Evolutionary conservation across 2,888 invertebrate species (phyloP).

Genomic region (Herminia tarsipennalis): DNA sequence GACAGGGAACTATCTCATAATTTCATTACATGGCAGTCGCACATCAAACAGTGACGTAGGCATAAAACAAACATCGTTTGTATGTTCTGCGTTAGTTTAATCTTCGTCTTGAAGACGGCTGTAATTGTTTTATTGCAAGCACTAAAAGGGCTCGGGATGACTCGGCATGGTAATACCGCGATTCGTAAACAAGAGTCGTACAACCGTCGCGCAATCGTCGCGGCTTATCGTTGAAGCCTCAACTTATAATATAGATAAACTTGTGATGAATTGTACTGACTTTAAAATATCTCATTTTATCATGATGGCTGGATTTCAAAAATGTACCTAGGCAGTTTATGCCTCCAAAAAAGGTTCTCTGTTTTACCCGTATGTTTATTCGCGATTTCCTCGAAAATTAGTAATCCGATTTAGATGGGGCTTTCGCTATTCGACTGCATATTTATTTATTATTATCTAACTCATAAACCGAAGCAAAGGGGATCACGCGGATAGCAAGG

Average conservation of each 20-base stretch:
- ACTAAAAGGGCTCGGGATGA: slow-evolving; percentile 42
- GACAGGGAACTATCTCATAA: slow-evolving; percentile 15
- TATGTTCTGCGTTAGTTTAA: slow-evolving; percentile 25
- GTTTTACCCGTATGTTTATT: no score
- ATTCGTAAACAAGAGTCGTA: slow-evolving; percentile 60
- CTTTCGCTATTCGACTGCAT: no score
- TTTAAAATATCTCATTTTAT: slow-evolving; percentile 7
- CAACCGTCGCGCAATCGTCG: slow-evolving; percentile 33
- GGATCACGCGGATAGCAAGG: no score
- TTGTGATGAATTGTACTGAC: slow-evolving; percentile 34
- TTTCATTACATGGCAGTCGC: slow-evolving; percentile 10
- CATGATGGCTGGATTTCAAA: not conserved
- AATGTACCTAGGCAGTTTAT: no score
- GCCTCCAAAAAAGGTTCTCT: not conserved
- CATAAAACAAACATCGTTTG: slow-evolving; percentile 13
- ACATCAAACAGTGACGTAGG: slow-evolving; percentile 12
- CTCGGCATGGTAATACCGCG: slow-evolving; percentile 53
- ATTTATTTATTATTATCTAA: no score
- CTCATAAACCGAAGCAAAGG: no score
- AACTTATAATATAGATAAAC: slow-evolving; percentile 40
- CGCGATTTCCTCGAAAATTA: no score
- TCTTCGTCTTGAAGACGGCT: slow-evolving; percentile 33
- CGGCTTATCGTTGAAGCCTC: slow-evolving; percentile 35
- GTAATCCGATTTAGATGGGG: no score
- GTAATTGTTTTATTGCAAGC: slow-evolving; percentile 51